Evolutionary conservation across 2,113 vertebrate species (phyloP), one percentile per base, ranked within the genome.

Genomic region (Dryoscopus gambensis): DNA sequence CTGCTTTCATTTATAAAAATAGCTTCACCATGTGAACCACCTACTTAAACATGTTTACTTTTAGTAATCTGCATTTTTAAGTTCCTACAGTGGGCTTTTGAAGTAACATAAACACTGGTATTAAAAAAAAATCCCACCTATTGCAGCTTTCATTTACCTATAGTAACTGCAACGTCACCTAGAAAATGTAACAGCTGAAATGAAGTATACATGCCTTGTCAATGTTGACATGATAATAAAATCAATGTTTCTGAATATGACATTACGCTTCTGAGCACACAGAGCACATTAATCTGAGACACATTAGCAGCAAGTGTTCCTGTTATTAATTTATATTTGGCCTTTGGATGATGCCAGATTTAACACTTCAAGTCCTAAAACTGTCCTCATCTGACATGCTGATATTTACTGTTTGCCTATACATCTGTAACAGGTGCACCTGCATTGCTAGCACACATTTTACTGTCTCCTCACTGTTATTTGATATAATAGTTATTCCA

Each of bases 391-490:
- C 97, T 98, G 98, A 98, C 98, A 98, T 64, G 71, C 95, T 96
- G 97, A 85, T 98, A 97, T 98, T 98, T 97, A 95, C 97, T 90
- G 95, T 97, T 97, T 98, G 96, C 95, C 97, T 98, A 92, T 96
- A 97, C 97, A 97, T 97, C 97, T 97, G 97, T 98, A 98, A 98
- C 98, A 99, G 98, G 98, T 99, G 98, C 95, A 98, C 88, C 93
- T 94, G 93, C 87, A 89, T 84, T 73, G 92, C 93, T 87, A 96
- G 87, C 78, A 87, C 57, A 93, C 93, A 49, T 91, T 96, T 98
- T 96, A 93, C 84, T 88, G 84, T 96, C 80, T 97, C 97, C 93
- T 57, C 52, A 94, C 60, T 10, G 30, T 85, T 65, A 95, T 20
- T 90, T 89, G 81, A 89, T 84, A 93, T 84, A 90, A 96, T 76